Base-by-base conservation (phyloP, 2,113 vertebrate species). In the Callipepla californica region DNA sequence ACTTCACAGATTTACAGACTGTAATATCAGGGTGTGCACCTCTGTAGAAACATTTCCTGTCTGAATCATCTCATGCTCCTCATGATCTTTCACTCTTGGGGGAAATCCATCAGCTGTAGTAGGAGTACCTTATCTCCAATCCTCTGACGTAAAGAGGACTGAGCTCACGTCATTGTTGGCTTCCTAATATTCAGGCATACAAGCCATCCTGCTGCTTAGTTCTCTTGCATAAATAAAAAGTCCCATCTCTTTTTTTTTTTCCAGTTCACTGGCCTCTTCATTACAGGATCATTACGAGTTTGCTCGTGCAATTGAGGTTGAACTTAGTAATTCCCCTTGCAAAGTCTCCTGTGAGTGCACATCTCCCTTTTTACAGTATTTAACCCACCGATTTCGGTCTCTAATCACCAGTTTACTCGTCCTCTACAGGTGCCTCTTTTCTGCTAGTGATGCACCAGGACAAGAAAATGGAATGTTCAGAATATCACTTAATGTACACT, bases 51-150 rank as follows among this genome's bases (percentile, higher is more conserved):
- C 58, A 18, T 81, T 92, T 79, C 36, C 36, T 79, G 2, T 40
- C 28, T 66, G 30, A 89, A 42, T n/a, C 6, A 7, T 69, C 70
- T 85, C 32, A 8, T 30, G 10, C 13, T 47, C 58, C 8, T 61
- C 45, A 45, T 68, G 40, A n/a, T 81, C 36, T 76, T 87, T 50
- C 57, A 65, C 19, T 47, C 19, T 11, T 1, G 18, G 22, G 26
- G 26, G 36, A 88, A 44, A 40, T 42, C 23, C 8, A 21, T 42
- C 53, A 23, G 0, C 3, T 0, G 9, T 68, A 68, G 19, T 0
- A 1, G n/a, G 45, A 55, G 40, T 89, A 34, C 44, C 38, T 57
- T 62, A 16, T 23, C 14, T 58, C 45, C 72, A 74, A 4, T 44
- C 15, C 26, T 59, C 20, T 69, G 34, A 34, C 34, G 7, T 26